A percentile compares a stretch with the other conserved stretches of the same genome.
phyloP scores from a whole-genome alignment of 2,797 vertebrate genomes.

The Setipinna tenuifilis region DNA sequence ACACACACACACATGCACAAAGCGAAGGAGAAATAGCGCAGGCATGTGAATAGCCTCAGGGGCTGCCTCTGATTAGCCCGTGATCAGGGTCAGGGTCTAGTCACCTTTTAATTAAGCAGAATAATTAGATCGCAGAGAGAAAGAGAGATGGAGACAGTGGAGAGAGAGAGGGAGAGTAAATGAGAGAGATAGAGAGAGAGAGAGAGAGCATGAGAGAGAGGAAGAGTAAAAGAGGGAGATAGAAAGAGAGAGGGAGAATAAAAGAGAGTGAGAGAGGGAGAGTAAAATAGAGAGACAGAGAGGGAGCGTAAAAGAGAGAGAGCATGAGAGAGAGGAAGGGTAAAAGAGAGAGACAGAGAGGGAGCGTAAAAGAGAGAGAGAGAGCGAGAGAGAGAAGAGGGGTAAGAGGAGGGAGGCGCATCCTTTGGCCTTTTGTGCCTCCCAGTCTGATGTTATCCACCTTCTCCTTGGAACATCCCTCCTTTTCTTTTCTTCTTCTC shows the following conservation, averaged over 20 bases:
- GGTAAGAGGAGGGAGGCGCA: not conserved
- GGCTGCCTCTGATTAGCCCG: constrained; percentile 48
- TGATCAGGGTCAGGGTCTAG: constrained; percentile 52
- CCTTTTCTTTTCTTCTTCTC: constrained; percentile 55
- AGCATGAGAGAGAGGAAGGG: constrained; percentile 6
- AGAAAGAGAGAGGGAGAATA: constrained; percentile 11
- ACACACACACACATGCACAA: not conserved
- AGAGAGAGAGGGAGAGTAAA: too few species aligned
- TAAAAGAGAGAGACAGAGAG: not conserved
- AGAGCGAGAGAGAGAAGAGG: not conserved
- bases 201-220: not conserved
- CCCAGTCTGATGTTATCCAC: constrained; percentile 23
- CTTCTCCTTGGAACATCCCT: constrained; percentile 17
- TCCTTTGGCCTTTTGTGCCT: constrained; percentile 25
- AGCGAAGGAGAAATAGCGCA: not conserved
- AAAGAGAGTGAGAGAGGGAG: not conserved
- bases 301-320: constrained; percentile 11
- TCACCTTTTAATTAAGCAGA: constrained; percentile 59
- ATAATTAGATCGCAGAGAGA: constrained; percentile 53
- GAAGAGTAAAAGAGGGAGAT: not conserved
- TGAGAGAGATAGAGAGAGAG: not conserved
- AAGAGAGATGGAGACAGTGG: constrained; percentile 35
- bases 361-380: not conserved
- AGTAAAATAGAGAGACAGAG: constrained; percentile 25
- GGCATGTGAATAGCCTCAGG: constrained; percentile 39